A percentile compares a stretch with the other conserved stretches of the same genome.
Conservation (phyloP, 2,888 invertebrate genomes). For the Pomacea canaliculata region DNA sequence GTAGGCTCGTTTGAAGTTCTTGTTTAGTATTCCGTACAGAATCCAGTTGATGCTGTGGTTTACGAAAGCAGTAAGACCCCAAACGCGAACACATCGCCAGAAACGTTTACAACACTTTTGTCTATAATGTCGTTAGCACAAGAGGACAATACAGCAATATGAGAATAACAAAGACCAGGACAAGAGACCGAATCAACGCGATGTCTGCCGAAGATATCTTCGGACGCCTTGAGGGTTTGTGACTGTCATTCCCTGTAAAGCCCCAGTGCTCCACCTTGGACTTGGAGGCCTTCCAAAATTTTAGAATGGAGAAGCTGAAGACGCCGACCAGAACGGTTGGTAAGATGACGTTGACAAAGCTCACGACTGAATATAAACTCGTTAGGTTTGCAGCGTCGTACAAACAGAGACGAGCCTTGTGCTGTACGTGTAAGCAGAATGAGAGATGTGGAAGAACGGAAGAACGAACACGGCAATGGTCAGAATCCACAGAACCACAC, state of each 20-base stretch:
- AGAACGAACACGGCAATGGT: background rate
- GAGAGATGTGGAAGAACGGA: constrained; percentile 2
- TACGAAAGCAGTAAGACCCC: constrained; percentile 16
- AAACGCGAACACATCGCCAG: constrained; percentile 11
- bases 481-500: constrained; percentile 9
- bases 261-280: background rate
- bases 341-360: background rate
- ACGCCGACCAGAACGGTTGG: constrained; percentile 12
- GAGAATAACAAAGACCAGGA: constrained; percentile 24
- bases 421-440: background rate
- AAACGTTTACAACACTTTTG: background rate
- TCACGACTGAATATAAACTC: constrained; percentile 5
- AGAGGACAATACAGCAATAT: constrained; percentile 19
- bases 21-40: constrained; percentile 31
- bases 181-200: constrained; percentile 19
- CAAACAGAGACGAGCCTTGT: constrained; percentile 14
- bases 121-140: constrained; percentile 9
- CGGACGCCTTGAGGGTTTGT: too few species aligned
- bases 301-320: constrained; percentile 21
- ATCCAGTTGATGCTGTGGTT: constrained; percentile 32
- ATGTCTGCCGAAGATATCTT: constrained; percentile 9
- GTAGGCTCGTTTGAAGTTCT: constrained; percentile 27
- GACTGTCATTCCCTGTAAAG: background rate
- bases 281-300: background rate
- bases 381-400: constrained; percentile 13